Base-by-base conservation (phyloP, 30 jellyfish, hydroid and myxozoan genomes). In the Clytia hemisphaerica region DNA sequence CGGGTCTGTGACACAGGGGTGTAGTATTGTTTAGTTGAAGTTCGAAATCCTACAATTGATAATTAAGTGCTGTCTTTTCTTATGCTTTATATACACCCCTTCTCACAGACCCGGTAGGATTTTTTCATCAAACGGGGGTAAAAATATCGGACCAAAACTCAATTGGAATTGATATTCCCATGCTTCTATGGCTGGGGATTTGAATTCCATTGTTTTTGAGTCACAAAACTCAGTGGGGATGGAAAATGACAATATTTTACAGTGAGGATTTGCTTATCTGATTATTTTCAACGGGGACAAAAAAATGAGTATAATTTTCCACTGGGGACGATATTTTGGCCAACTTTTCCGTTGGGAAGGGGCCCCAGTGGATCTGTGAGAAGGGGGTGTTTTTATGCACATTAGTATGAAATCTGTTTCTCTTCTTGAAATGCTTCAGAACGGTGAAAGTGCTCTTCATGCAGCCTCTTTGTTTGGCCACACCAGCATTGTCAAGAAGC, bases 381-480 rank as follows among this genome's bases (percentile, higher is more conserved):
- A 15, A 10, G 0, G 12, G 15, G 67, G 10, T 25, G 0, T 24
- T 16, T 0, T 61, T 61, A 10, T 0, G 7, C 37, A 37, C 24
- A 32, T 59, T 9, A 9, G 63, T 18, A 26, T 22, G 62, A 6
- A 16, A 6, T 30, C 9, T 15, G 21, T 12, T 10, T 6, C 6
- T 18, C 14, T 59, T 6, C 6, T 59, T 14, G 7, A 10, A 6
- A 16, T 44, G 6, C 62, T 77, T 57, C 42, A 87, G 97, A 87
- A 87, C 37, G 97, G 97, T 2, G 97, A 87, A 60, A 78, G 93
- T 37, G 92, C 97, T 15, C 47, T 87, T 12, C 97, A 87, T 54
- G 97, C 97, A 0, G 92, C 93, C 67, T 87, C 94, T 18, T 51
- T 87, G 36, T 87, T 87, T 59, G 97, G 97, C 29, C 97, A 87